Evolutionary conservation across 1,140 invertebrate species (phyloP).

Genomic region (Zaprionus kolodkinae): DNA sequence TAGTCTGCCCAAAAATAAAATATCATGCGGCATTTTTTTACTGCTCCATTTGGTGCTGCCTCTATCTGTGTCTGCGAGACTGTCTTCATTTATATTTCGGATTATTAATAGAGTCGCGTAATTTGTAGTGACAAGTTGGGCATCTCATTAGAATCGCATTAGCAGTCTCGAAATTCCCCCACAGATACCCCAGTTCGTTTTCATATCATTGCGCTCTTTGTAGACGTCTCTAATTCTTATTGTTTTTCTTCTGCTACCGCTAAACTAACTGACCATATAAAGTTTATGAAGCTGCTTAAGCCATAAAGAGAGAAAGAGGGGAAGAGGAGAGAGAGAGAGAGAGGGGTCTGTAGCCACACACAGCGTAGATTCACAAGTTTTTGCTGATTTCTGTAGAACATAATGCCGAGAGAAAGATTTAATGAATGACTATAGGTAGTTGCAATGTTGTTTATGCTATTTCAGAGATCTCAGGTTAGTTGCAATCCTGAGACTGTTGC

Average conservation of each 20-base stretch:
- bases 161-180: constrained; percentile 32
- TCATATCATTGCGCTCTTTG: background rate
- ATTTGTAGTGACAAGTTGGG: constrained; percentile 79
- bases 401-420: background rate
- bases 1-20: constrained; percentile 76
- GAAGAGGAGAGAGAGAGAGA: background rate
- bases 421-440: background rate
- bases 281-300: constrained; percentile 27
- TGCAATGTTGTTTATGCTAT: background rate
- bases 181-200: constrained; percentile 30
- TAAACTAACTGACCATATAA: constrained; percentile 51
- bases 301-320: constrained; percentile 20
- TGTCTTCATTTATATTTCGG: constrained; percentile 65
- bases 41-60: constrained; percentile 31
- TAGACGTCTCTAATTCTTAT: background rate
- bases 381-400: constrained; percentile 11
- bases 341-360: background rate
- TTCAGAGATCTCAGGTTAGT: background rate
- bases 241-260: background rate
- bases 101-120: constrained; percentile 77
- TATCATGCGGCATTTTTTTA: constrained; percentile 16
- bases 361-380: background rate
- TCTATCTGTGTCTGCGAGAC: background rate
- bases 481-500: background rate
- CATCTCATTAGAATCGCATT: constrained; percentile 76